A percentile compares a stretch with the other conserved stretches of the same genome.
Evolutionary conservation across 1,140 invertebrate genomes (phyloP).

Genomic region (Asbolus verrucosus): DNA sequence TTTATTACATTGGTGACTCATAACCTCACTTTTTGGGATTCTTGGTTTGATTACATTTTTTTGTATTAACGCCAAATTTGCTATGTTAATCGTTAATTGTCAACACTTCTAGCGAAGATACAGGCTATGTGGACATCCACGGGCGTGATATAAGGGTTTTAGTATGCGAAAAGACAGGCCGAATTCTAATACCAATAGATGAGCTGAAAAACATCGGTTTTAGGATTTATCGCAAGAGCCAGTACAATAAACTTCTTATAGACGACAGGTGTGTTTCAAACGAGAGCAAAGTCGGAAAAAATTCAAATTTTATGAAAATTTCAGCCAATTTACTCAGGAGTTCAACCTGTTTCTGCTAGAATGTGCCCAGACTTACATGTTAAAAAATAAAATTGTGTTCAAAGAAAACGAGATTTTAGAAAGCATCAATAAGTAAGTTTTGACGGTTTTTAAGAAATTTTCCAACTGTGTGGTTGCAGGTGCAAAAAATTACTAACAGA

Average conservation of each 20-base stretch:
- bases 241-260: constrained; percentile 11
- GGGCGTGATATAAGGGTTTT: constrained; percentile 4
- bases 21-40: no score
- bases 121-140: constrained; percentile 24
- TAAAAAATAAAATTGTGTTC: constrained; percentile 40
- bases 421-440: constrained; percentile 47
- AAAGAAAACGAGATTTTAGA: constrained; percentile 46
- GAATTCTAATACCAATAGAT: constrained; percentile 28
- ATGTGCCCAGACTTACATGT: constrained; percentile 42
- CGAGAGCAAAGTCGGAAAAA: no score
- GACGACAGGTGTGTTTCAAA: constrained; percentile 12
- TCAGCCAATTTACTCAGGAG: constrained; percentile 44
- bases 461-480: neutral
- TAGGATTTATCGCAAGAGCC: constrained; percentile 3
- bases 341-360: constrained; percentile 47
- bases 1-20: no score
- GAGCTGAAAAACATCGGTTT: constrained; percentile 9
- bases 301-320: no score
- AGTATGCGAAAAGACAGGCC: constrained; percentile 21
- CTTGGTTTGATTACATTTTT: no score
- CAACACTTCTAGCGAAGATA: constrained; percentile 11
- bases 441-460: neutral
- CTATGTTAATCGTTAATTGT: no score
- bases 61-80: no score
- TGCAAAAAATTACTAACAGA: neutral